Base-by-base conservation (phyloP, 2,113 vertebrate genomes). In the Phaethornis superciliosus region DNA sequence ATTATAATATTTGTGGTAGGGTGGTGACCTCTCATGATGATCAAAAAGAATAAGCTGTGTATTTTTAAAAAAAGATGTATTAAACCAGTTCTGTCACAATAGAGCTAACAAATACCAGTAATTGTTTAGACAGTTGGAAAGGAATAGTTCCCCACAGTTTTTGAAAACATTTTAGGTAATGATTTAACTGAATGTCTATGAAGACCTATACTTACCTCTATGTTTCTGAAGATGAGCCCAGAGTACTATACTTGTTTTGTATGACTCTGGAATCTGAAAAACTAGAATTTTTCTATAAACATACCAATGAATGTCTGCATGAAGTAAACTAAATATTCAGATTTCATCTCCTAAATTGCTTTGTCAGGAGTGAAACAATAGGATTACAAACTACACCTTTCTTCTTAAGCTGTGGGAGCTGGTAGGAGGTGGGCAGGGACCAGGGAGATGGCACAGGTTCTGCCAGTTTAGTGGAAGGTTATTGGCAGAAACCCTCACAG, bases 81-180 rank as follows among this genome's bases (percentile, higher is more conserved):
- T 90, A 91, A 96, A 95, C 85, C 84, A 89, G 93, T 95, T 97
- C 85, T 96, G 88, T 93, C 94, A 94, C 94, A 96, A 88, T 47
- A 59, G 49, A 94, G 7, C 54, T 76, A 88, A 76, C 71, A 90
- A 64, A 55, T 85, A 60, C 49, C 44, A 60, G 70, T 67, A 83
- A 92, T 87, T 96, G 63, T 77, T 90, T 79, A 86, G 81, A 49
- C 37, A 95, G 64, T 77, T 80, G 74, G 60, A 79, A 89, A 94
- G 56, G 40, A 84, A 2, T 64, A 42, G 68, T 81, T 88, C 68
- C 15, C 20, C 24, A 28, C 21, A 4, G 32, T 84, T 95, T 88
- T 55, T 68, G 51, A 60, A 55, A 85, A 56, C 24, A 7, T 9
- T 7, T 23, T 15, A 46, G 51, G 27, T 37, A 55, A 28, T 65